These are phyloP conservation scores for Atrina japonica DNA, from an alignment of 2,888 invertebrate species.

Conservation along the genomic window DNA sequence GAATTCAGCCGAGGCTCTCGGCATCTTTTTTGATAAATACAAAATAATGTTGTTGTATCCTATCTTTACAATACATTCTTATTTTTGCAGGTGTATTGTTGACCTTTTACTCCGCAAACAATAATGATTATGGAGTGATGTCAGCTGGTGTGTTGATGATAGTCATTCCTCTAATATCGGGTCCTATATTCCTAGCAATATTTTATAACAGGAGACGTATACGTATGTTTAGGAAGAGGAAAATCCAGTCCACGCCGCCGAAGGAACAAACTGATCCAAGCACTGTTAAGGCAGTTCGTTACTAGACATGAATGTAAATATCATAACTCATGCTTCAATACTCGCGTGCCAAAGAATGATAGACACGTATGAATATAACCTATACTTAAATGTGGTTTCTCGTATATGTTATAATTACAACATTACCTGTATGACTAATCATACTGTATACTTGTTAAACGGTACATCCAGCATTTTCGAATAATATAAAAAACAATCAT, in stretches of 20 bases:
- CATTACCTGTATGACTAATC: too few species aligned
- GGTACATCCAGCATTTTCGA: too few species aligned
- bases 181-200: slow-evolving; percentile 52
- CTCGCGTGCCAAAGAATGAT: background rate
- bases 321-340: background rate
- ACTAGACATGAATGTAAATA: background rate
- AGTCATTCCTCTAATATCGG: slow-evolving; percentile 56
- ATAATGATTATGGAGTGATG: slow-evolving; percentile 56
- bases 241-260: background rate
- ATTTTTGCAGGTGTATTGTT: slow-evolving; percentile 66
- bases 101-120: slow-evolving; percentile 60
- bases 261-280: background rate
- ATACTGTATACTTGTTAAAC: too few species aligned
- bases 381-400: background rate
- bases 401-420: background rate
- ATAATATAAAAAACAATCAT: too few species aligned
- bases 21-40: too few species aligned
- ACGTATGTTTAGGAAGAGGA: slow-evolving; percentile 44
- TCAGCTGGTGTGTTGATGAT: slow-evolving; percentile 62
- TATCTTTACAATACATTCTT: too few species aligned
- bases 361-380: too few species aligned
- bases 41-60: too few species aligned
- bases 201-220: slow-evolving; percentile 58
- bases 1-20: too few species aligned
- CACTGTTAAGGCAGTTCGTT: slow-evolving; percentile 6